Percentiles rank a stretch among this genome's conserved stretches.
Evolutionary conservation across 2,113 vertebrate genomes (phyloP).

Genomic region (Salminus brasiliensis): DNA sequence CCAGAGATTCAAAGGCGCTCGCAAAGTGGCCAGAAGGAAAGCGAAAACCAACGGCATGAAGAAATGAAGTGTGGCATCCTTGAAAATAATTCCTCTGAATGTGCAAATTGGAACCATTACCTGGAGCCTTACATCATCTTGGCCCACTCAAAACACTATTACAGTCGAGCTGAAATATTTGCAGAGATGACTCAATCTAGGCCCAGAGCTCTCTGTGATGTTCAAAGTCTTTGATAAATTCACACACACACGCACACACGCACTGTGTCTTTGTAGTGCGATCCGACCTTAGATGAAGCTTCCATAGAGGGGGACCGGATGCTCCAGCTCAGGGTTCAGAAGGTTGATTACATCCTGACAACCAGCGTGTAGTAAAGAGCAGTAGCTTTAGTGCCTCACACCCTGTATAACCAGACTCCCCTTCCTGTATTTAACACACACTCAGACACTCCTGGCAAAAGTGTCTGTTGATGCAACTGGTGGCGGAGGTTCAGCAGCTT

Average conservation of each 20-base stretch:
- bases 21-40: not conserved
- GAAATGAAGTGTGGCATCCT: constrained; percentile 42
- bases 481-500: not conserved
- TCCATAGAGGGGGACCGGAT: constrained; percentile 41
- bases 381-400: not conserved
- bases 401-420: not conserved
- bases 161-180: constrained; percentile 72
- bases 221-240: constrained; percentile 11
- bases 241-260: constrained; percentile 18
- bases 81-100: constrained; percentile 40
- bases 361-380: constrained; percentile 12
- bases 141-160: constrained; percentile 22
- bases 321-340: constrained; percentile 29
- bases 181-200: constrained; percentile 74
- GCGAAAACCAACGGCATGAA: not conserved
- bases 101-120: constrained; percentile 46
- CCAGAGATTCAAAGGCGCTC: not conserved
- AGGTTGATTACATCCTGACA: constrained; percentile 24
- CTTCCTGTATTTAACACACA: not conserved
- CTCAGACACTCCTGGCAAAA: not conserved
- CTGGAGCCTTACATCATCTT: constrained; percentile 16
- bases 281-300: constrained; percentile 77
- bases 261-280: constrained; percentile 78
- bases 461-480: not conserved
- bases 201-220: constrained; percentile 19